These are phyloP conservation scores for Drosophila kambysellisi DNA, from an alignment of 2,888 invertebrate genomes.

Conservation along the genomic window DNA sequence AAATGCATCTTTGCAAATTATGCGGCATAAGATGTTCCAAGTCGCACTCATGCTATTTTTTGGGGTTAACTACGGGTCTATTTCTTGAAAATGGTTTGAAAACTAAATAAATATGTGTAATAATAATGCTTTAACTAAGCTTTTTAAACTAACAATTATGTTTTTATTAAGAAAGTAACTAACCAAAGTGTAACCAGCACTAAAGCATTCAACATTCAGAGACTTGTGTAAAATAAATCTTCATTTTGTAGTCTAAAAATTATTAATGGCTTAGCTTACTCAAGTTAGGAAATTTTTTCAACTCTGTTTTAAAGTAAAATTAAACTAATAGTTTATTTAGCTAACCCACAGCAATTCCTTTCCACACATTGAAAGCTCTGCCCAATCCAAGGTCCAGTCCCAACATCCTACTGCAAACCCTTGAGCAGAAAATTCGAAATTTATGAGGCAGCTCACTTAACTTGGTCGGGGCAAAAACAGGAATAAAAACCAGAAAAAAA, in stretches of 20 bases:
- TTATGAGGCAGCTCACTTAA: conserved; percentile 66
- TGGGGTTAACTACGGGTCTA: neutral
- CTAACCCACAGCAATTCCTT: conserved; percentile 20
- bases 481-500: conserved; percentile 13
- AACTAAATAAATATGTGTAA: neutral
- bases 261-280: conserved; percentile 16
- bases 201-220: neutral
- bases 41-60: neutral
- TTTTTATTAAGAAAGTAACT: neutral
- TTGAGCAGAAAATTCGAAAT: conserved; percentile 56
- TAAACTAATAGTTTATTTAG: conserved; percentile 34
- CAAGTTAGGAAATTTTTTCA: neutral
- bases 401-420: conserved; percentile 12
- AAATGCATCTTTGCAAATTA: conserved; percentile 42
- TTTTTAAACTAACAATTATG: neutral
- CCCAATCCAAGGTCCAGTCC: neutral
- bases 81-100: neutral
- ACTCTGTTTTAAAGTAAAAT: conserved; percentile 14
- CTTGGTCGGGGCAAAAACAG: conserved; percentile 30
- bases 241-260: neutral
- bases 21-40: conserved; percentile 50
- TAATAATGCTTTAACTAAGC: neutral
- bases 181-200: neutral
- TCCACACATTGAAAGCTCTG: conserved; percentile 22
- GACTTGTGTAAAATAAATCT: neutral